These are phyloP conservation scores for Trididemnum nubilum DNA, from an alignment of 23 tunicate species.

Conservation along the genomic window DNA sequence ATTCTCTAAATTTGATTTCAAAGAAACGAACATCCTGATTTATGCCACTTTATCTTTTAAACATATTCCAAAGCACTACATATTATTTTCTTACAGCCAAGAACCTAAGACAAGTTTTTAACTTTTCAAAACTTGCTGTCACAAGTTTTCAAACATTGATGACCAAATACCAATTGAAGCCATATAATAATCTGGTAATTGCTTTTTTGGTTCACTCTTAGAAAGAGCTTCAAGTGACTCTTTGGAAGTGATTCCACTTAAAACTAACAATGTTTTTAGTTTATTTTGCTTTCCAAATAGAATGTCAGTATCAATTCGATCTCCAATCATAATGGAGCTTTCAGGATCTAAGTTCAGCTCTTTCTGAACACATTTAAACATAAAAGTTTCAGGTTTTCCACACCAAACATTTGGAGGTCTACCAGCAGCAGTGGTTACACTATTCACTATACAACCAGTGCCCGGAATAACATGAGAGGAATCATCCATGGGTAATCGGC, in stretches of 20 bases:
- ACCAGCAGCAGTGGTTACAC: slow-evolving; percentile 63
- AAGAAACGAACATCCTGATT: too few relatives aligned
- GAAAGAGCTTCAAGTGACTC: slow-evolving; percentile 29
- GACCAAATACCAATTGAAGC: slow-evolving; percentile 71
- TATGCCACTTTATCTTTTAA: too few relatives aligned
- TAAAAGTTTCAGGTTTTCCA: slow-evolving; percentile 81
- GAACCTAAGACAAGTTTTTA: too few relatives aligned
- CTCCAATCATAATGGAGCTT: slow-evolving; percentile 78
- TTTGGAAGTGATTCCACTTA: slow-evolving; percentile 65
- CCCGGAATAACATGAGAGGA: slow-evolving; percentile 43
- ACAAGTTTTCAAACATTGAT: neutral
- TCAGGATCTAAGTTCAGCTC: slow-evolving; percentile 45
- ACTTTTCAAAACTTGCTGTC: too few relatives aligned
- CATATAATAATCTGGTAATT: slow-evolving; percentile 52
- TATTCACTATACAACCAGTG: slow-evolving; percentile 55
- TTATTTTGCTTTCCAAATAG: slow-evolving; percentile 68
- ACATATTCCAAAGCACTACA: too few relatives aligned
- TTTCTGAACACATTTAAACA: slow-evolving; percentile 74
- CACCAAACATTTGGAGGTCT: slow-evolving; percentile 67
- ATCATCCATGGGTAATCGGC: slow-evolving; percentile 45
- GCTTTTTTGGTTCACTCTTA: slow-evolving; percentile 35
- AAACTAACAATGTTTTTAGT: slow-evolving; percentile 61
- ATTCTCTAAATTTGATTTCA: too few relatives aligned
- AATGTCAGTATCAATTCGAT: slow-evolving; percentile 88
- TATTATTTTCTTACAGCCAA: too few relatives aligned